A percentile compares a stretch with the other conserved stretches of the same genome.
phyloP scores from a whole-genome alignment of 1,140 invertebrate genomes.

The Calycopis cecrops region DNA sequence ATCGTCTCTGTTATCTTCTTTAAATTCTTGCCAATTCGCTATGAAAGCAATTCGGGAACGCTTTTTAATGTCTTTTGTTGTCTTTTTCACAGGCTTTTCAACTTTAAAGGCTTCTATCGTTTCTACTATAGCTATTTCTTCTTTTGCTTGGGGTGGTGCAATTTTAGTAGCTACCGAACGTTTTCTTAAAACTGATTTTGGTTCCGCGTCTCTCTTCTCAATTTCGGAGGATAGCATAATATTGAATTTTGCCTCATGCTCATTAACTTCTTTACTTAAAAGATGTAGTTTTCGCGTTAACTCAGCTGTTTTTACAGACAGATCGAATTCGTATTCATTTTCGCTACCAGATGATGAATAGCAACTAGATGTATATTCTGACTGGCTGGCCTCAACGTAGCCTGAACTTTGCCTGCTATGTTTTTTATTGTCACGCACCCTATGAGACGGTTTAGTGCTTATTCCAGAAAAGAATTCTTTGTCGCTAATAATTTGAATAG shows the following conservation, averaged over 20 bases:
- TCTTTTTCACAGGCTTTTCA: slow-evolving; percentile 24
- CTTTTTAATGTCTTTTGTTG: slow-evolving; percentile 32
- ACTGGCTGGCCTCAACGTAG: slow-evolving; percentile 71
- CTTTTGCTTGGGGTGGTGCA: slow-evolving; percentile 28
- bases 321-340: slow-evolving; percentile 72
- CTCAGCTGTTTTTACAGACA: slow-evolving; percentile 64
- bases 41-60: slow-evolving; percentile 51
- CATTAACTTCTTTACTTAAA: slow-evolving; percentile 51
- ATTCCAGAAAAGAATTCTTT: slow-evolving; percentile 74
- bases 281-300: slow-evolving; percentile 62
- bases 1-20: slow-evolving; percentile 76
- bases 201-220: slow-evolving; percentile 26
- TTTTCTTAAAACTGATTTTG: slow-evolving; percentile 49
- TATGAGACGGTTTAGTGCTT: slow-evolving; percentile 47
- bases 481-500: slow-evolving; percentile 72
- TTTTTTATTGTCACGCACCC: slow-evolving; percentile 34
- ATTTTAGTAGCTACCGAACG: slow-evolving; percentile 36
- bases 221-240: slow-evolving; percentile 33
- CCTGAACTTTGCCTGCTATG: slow-evolving; percentile 61
- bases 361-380: slow-evolving; percentile 70
- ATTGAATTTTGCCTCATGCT: slow-evolving; percentile 39
- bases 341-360: slow-evolving; percentile 71
- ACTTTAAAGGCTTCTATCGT: slow-evolving; percentile 15
- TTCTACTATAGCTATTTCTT: slow-evolving; percentile 24
- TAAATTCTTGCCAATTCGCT: slow-evolving; percentile 77